Evolutionary conservation across 1,140 invertebrate species (phyloP).

Genomic region (Phymorhynchus buccinoides): DNA sequence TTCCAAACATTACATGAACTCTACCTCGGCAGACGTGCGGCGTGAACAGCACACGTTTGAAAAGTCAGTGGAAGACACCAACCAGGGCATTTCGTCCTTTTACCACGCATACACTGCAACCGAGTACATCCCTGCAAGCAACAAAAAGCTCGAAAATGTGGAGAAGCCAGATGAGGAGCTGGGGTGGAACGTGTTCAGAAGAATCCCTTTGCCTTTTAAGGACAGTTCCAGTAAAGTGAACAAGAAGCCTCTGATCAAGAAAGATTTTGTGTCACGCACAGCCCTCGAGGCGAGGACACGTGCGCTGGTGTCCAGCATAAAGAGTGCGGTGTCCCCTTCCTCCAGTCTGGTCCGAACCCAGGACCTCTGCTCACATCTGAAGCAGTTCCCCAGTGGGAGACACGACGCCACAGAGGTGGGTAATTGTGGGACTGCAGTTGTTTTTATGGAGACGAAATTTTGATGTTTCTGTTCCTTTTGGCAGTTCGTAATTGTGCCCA

Average conservation of each 20-base stretch:
- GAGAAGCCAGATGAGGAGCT: slow-evolving; percentile 11
- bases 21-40: neutral
- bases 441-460: neutral
- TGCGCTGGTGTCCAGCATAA: slow-evolving; percentile 81
- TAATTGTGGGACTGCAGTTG: slow-evolving; percentile 8
- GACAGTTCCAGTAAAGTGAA: slow-evolving; percentile 33
- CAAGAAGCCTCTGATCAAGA: slow-evolving; percentile 48
- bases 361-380: slow-evolving; percentile 81
- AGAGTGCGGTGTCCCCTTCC: slow-evolving; percentile 77
- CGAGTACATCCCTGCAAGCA: neutral
- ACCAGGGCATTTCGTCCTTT: neutral
- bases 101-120: neutral
- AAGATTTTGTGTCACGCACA: slow-evolving; percentile 57
- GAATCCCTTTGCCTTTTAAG: neutral
- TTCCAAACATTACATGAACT: neutral
- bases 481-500: neutral
- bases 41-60: slow-evolving; percentile 32
- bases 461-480: neutral
- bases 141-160: neutral
- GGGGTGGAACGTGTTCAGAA: slow-evolving; percentile 26
- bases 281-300: slow-evolving; percentile 76
- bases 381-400: slow-evolving; percentile 82
- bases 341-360: slow-evolving; percentile 79
- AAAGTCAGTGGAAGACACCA: slow-evolving; percentile 28
- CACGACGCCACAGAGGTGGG: slow-evolving; percentile 81